These are phyloP conservation scores for Acanthococcus lagerstroemiae DNA, from an alignment of 2,888 invertebrate species.

Conservation along the genomic window DNA sequence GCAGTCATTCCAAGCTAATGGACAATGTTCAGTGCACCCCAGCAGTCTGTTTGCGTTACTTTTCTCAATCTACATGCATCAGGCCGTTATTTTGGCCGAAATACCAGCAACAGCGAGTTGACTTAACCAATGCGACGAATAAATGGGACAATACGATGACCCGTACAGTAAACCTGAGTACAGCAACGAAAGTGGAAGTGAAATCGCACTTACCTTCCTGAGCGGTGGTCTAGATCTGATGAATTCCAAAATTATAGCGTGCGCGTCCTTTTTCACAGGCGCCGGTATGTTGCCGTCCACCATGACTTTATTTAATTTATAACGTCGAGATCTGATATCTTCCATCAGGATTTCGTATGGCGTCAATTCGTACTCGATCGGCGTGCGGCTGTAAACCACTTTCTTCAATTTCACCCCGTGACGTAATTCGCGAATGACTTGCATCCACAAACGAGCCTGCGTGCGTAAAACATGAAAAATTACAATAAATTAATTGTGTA, in stretches of 20 bases:
- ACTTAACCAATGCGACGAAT: too few species aligned
- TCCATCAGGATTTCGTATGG: conserved; percentile 96
- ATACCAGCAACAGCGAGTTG: too few species aligned
- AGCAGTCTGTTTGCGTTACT: too few species aligned
- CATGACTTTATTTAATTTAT: conserved; percentile 75
- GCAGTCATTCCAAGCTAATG: too few species aligned
- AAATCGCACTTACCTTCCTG: conserved; percentile 70
- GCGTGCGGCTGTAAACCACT: conserved; percentile 62
- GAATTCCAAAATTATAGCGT: conserved; percentile 90
- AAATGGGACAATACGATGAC: too few species aligned
- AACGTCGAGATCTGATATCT: conserved; percentile 81
- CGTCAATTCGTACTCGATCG: conserved; percentile 84
- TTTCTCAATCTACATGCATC: too few species aligned
- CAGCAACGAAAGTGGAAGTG: too few species aligned
- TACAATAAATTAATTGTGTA: too few species aligned
- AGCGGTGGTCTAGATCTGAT: conserved; percentile 90
- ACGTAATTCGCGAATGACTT: conserved; percentile 84
- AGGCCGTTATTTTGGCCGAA: too few species aligned
- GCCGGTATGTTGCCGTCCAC: conserved; percentile 68
- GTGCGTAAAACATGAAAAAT: conserved; percentile 35
- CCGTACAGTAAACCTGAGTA: too few species aligned
- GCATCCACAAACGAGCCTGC: conserved; percentile 89
- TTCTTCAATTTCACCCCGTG: conserved; percentile 90
- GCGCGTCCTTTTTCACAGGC: conserved; percentile 84
- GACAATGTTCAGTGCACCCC: too few species aligned